Percentiles rank a stretch among this genome's conserved stretches.
These are phyloP conservation scores for Takifugu ocellatus DNA, from an alignment of 2,797 vertebrate species.

Conservation along the genomic window DNA sequence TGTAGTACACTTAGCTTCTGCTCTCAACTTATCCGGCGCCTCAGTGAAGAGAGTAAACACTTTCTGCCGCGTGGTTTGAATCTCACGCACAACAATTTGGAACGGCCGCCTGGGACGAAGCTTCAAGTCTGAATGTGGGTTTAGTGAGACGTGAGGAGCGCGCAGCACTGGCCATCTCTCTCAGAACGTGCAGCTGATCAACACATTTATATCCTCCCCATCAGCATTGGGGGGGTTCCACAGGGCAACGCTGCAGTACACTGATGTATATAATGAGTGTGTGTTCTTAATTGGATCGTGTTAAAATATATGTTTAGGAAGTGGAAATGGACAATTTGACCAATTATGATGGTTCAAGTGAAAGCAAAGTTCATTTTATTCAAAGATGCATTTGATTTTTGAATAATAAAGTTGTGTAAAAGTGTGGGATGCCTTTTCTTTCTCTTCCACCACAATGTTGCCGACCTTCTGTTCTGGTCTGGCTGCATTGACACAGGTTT, in stretches of 20 bases:
- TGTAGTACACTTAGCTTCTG: slow-evolving; percentile 76
- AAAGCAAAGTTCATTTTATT: too few relatives aligned
- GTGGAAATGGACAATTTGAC: too few relatives aligned
- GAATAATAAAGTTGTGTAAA: too few relatives aligned
- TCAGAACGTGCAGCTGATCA: slow-evolving; percentile 29
- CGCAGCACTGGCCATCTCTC: slow-evolving; percentile 39
- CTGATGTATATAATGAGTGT: too few relatives aligned
- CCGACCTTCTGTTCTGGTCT: too few relatives aligned
- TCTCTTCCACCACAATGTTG: too few relatives aligned
- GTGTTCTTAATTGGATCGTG: too few relatives aligned
- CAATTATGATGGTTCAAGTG: too few relatives aligned
- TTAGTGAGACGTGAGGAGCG: slow-evolving; percentile 59
- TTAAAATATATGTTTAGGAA: too few relatives aligned
- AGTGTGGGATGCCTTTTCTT: too few relatives aligned
- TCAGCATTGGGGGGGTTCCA: not conserved
- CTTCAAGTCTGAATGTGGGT: slow-evolving; percentile 67
- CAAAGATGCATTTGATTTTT: too few relatives aligned
- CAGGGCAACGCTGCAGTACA: not conserved
- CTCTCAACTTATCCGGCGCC: slow-evolving; percentile 73
- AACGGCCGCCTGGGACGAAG: slow-evolving; percentile 66
- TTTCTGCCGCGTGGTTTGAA: slow-evolving; percentile 62
- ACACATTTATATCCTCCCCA: not conserved
- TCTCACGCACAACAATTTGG: slow-evolving; percentile 64
- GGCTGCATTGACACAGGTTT: too few relatives aligned
- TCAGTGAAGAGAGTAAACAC: slow-evolving; percentile 74